phyloP scores from a whole-genome alignment of 2,888 invertebrate species.

The Diarsia dahlii region DNA sequence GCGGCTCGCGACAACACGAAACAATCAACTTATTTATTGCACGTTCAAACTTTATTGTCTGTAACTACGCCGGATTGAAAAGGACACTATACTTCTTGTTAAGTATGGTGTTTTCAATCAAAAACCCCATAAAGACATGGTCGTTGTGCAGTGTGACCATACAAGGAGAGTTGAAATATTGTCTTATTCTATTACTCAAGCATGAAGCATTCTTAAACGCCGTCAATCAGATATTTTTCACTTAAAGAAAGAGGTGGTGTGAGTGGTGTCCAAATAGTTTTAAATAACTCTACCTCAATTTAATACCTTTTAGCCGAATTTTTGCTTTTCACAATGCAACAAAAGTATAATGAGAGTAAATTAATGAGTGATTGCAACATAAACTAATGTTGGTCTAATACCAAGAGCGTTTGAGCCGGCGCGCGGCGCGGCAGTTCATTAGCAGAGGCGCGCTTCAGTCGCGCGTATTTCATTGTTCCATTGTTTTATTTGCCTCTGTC shows the following conservation, averaged over 20 bases:
- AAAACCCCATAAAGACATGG: conserved; percentile 3
- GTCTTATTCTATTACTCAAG: conserved; percentile 8
- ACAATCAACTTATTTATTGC: conserved; percentile 67
- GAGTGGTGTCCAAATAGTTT: conserved; percentile 6
- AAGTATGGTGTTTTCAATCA: conserved; percentile 28
- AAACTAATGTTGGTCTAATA: conserved; percentile 72
- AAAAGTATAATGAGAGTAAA: conserved; percentile 46
- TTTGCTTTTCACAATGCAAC: conserved; percentile 25
- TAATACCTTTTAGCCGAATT: conserved; percentile 21
- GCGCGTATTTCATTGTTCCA: conserved; percentile 83
- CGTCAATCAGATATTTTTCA: conserved; percentile 22
- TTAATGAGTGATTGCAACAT: conserved; percentile 57
- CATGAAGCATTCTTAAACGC: conserved; percentile 10
- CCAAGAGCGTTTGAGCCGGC: conserved; percentile 72
- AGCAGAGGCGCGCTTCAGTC: conserved; percentile 79
- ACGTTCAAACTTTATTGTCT: conserved; percentile 56
- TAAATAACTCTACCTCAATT: conserved; percentile 41
- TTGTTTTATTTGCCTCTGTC: conserved; percentile 83
- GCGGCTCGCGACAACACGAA: conserved; percentile 66
- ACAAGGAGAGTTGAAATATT: conserved; percentile 17
- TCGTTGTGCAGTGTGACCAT: conserved; percentile 10
- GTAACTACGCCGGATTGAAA: conserved; percentile 36
- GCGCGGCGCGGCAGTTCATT: conserved; percentile 76
- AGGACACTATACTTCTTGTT: conserved; percentile 16
- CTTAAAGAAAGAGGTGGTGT: conserved; percentile 9